Evolutionary conservation across 2,888 invertebrate species (phyloP).

Genomic region (Caenorhabditis zanzibari): DNA sequence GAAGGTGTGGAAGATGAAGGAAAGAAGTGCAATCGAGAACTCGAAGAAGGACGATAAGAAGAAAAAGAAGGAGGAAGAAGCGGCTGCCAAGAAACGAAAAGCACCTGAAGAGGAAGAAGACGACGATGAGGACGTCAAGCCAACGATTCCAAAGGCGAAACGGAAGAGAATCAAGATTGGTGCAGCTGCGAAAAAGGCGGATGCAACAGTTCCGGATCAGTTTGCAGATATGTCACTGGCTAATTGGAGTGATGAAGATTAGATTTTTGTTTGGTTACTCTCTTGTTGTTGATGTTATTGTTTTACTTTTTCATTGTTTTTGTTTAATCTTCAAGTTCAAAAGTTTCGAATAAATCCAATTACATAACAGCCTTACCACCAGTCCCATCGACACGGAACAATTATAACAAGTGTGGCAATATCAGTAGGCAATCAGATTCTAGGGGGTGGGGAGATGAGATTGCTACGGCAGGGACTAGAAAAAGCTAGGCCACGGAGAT

Average conservation of each 20-base stretch:
- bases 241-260: slow-evolving; percentile 71
- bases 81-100: slow-evolving; percentile 37
- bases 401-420: too few relatives aligned
- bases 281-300: slow-evolving; percentile 27
- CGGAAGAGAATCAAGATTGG: slow-evolving; percentile 66
- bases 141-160: slow-evolving; percentile 61
- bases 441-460: too few relatives aligned
- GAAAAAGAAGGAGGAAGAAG: slow-evolving; percentile 49
- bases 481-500: too few relatives aligned
- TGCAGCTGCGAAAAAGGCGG: slow-evolving; percentile 68
- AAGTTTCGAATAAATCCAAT: not conserved
- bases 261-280: slow-evolving; percentile 16
- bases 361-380: too few relatives aligned
- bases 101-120: slow-evolving; percentile 30
- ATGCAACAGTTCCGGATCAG: slow-evolving; percentile 68
- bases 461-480: too few relatives aligned
- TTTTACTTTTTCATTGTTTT: slow-evolving; percentile 41
- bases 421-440: too few relatives aligned
- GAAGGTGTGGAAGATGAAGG: slow-evolving; percentile 75
- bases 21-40: slow-evolving; percentile 35
- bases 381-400: too few relatives aligned
- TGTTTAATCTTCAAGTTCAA: slow-evolving; percentile 11
- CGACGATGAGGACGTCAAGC: slow-evolving; percentile 61
- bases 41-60: slow-evolving; percentile 55
- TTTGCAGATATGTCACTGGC: slow-evolving; percentile 66